phyloP scores from a whole-genome alignment of 2,797 vertebrate species.

The Sorex maritimensis region DNA sequence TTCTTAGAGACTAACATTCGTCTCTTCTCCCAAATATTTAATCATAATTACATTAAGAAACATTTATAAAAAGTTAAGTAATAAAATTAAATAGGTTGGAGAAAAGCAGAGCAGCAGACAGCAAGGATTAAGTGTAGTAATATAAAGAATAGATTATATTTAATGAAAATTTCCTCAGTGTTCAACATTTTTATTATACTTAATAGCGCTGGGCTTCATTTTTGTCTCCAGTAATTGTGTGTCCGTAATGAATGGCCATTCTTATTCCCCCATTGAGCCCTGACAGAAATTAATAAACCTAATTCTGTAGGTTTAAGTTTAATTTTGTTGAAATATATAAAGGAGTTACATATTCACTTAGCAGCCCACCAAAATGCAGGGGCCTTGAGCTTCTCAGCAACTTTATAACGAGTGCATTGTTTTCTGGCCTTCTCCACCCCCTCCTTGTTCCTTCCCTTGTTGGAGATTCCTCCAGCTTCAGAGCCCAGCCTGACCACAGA shows the following conservation, averaged over 20 bases:
- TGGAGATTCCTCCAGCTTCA: constrained; percentile 75
- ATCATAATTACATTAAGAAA: constrained; percentile 94
- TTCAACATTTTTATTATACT: constrained; percentile 95
- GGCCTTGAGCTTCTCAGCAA: constrained; percentile 89
- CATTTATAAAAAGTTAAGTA: constrained; percentile 92
- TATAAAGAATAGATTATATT: constrained; percentile 94
- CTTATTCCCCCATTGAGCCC: constrained; percentile 93
- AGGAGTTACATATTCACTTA: constrained; percentile 93
- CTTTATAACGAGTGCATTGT: constrained; percentile 87
- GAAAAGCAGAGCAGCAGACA: constrained; percentile 90
- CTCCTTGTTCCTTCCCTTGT: constrained; percentile 70
- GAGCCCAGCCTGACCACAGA: constrained; percentile 80
- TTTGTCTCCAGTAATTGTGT: constrained; percentile 94
- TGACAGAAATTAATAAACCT: constrained; percentile 95
- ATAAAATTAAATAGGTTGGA: constrained; percentile 93
- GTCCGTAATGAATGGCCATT: constrained; percentile 93
- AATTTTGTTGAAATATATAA: constrained; percentile 95
- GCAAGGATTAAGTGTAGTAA: constrained; percentile 94
- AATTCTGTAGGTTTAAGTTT: constrained; percentile 95
- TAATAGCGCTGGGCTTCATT: constrained; percentile 94
- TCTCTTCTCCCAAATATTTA: constrained; percentile 91
- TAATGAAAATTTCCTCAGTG: constrained; percentile 94
- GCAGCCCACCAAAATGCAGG: constrained; percentile 89
- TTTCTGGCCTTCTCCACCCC: constrained; percentile 79
- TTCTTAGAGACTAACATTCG: constrained; percentile 86